Evolutionary conservation across 2,113 vertebrate species (phyloP).

Genomic region (Mirounga angustirostris): DNA sequence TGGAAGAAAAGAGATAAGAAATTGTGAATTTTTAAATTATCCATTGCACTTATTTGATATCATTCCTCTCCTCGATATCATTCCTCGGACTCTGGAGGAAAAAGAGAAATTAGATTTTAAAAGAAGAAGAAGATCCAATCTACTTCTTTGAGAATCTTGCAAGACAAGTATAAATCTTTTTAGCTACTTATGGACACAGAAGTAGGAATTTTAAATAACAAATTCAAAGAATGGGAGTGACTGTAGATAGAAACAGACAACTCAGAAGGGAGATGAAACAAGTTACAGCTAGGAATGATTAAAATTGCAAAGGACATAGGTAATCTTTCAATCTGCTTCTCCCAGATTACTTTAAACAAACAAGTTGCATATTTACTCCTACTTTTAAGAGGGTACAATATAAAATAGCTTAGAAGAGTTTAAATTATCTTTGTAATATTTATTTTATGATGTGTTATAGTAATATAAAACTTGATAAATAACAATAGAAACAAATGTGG

Average conservation of each 20-base stretch:
- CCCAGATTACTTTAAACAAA: neutral
- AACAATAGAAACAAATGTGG: neutral
- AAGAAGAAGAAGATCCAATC: neutral
- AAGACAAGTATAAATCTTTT: neutral
- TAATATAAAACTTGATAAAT: neutral
- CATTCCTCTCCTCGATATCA: neutral
- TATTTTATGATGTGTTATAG: neutral
- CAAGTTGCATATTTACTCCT: neutral
- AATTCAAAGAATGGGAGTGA: conserved; percentile 32
- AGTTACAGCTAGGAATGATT: neutral
- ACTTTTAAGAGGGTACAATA: neutral
- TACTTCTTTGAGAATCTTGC: neutral
- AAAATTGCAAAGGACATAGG: neutral
- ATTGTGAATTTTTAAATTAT: neutral
- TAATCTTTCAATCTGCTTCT: neutral
- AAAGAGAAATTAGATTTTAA: neutral
- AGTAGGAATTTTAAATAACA: conserved; percentile 23
- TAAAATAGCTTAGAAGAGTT: neutral
- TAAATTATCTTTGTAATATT: neutral
- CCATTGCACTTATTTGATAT: neutral
- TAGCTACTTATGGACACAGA: neutral
- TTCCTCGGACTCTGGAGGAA: neutral
- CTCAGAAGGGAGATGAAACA: conserved; percentile 13
- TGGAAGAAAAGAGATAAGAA: neutral
- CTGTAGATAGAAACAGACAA: neutral